A percentile compares a stretch with the other conserved stretches of the same genome.
These are phyloP conservation scores for Ochropleura leucogaster DNA, from an alignment of 2,888 invertebrate genomes.

Conservation along the genomic window DNA sequence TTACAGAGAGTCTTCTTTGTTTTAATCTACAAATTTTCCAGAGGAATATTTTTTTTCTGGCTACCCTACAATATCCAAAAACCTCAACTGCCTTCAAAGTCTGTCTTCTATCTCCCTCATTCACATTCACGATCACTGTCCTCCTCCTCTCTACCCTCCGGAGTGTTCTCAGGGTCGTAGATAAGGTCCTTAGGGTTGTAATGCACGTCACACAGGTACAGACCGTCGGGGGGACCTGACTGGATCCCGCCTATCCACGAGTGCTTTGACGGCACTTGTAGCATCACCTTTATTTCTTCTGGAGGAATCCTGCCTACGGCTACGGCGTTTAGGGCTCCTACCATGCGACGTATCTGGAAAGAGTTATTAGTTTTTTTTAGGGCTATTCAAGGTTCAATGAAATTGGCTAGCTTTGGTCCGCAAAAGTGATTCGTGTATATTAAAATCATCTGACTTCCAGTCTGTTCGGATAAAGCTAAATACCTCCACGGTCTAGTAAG, in stretches of 20 bases:
- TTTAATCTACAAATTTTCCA: not conserved
- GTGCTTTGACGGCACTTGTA: conserved; percentile 93
- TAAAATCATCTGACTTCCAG: not conserved
- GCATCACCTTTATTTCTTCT: conserved; percentile 93
- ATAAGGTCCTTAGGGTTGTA: conserved; percentile 92
- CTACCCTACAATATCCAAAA: not conserved
- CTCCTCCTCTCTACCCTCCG: conserved; percentile 56
- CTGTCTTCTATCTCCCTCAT: conserved; percentile 15
- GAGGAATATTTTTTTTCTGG: not conserved
- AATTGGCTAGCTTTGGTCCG: not conserved
- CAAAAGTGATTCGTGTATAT: not conserved
- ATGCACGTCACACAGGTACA: conserved; percentile 93
- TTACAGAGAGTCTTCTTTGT: too few relatives aligned
- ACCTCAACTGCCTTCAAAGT: not conserved
- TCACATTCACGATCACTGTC: conserved; percentile 56
- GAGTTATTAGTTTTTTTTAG: not conserved
- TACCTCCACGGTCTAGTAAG: too few relatives aligned
- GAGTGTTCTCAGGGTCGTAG: conserved; percentile 69
- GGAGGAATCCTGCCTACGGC: conserved; percentile 91
- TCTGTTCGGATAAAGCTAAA: too few relatives aligned
- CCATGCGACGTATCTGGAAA: conserved; percentile 94
- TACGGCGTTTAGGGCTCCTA: conserved; percentile 92
- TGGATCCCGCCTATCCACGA: conserved; percentile 91
- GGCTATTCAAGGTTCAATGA: not conserved
- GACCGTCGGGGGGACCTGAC: conserved; percentile 92